A percentile compares a stretch with the other conserved stretches of the same genome.
These are phyloP conservation scores for Sphyrna mokarran DNA, from an alignment of 2,113 vertebrate species.

Conservation along the genomic window DNA sequence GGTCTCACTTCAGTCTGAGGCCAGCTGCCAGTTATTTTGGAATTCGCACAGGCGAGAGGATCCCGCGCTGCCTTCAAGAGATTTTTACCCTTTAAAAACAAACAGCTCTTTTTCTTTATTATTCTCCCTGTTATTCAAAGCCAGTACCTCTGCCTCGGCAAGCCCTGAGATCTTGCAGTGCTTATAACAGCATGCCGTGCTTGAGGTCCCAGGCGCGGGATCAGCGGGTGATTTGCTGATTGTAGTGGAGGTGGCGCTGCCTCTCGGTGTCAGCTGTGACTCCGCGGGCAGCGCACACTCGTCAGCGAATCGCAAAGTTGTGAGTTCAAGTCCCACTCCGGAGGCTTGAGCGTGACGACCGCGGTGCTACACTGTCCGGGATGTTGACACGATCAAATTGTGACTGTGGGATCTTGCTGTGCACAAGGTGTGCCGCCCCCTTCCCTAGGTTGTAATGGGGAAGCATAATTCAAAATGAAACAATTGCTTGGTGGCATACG, in stretches of 20 bases:
- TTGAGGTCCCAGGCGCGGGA: not conserved
- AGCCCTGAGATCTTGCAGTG: not conserved
- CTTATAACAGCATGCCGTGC: not conserved
- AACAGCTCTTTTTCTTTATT: not conserved
- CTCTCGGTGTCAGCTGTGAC: not conserved
- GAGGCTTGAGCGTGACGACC: not conserved
- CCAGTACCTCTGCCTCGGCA: not conserved
- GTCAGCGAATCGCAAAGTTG: not conserved
- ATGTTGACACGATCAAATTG: not conserved
- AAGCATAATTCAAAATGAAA: no score
- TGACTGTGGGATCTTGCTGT: not conserved
- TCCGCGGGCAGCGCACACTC: not conserved
- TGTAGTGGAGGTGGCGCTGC: not conserved
- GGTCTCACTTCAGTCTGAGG: conserved; percentile 10
- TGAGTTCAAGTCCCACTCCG: not conserved
- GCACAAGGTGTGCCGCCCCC: not conserved
- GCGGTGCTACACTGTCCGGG: not conserved
- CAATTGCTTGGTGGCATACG: no score
- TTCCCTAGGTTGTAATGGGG: not conserved
- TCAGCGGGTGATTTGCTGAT: not conserved
- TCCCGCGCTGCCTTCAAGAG: not conserved
- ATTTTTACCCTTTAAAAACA: not conserved
- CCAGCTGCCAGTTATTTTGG: conserved; percentile 34
- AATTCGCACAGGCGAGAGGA: not conserved
- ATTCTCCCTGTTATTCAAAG: not conserved